Conservation (phyloP, 2,113 vertebrate genomes). For the Stegastes partitus region DNA sequence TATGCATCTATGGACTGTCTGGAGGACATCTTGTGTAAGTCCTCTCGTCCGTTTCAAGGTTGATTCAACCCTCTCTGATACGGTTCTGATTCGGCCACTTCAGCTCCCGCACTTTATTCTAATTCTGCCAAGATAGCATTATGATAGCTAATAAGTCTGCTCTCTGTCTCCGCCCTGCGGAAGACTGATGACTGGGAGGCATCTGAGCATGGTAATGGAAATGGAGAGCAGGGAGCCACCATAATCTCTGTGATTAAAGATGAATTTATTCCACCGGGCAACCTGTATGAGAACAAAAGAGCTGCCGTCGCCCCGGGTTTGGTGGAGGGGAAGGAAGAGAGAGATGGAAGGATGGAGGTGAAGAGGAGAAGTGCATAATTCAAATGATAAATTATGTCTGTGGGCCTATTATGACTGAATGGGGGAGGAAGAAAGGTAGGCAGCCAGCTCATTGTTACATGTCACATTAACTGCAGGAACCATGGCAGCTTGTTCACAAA, state of each 20-base stretch:
- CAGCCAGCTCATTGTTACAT: neutral
- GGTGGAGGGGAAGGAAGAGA: constrained; percentile 28
- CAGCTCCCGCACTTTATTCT: constrained; percentile 45
- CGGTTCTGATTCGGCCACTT: constrained; percentile 16
- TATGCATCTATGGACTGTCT: neutral
- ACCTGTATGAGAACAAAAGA: constrained; percentile 69
- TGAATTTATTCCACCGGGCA: constrained; percentile 55
- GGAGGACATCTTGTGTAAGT: neutral
- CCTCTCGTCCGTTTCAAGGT: constrained; percentile 18
- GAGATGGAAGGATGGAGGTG: constrained; percentile 9
- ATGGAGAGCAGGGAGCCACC: constrained; percentile 42
- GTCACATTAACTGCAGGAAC: neutral
- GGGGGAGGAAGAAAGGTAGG: neutral
- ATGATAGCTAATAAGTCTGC: constrained; percentile 56
- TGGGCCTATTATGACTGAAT: constrained; percentile 49
- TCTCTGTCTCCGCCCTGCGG: constrained; percentile 50
- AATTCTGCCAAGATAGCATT: constrained; percentile 50
- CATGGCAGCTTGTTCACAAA: no score
- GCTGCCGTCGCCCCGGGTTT: constrained; percentile 13
- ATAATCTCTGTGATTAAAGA: constrained; percentile 70
- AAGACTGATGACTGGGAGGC: constrained; percentile 51
- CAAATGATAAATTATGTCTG: constrained; percentile 63
- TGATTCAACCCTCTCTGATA: constrained; percentile 10
- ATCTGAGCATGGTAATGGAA: constrained; percentile 62
- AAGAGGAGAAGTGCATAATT: constrained; percentile 47